These are phyloP conservation scores for Tetramorium parvispinum DNA, from an alignment of 1,140 invertebrate species.

Conservation along the genomic window DNA sequence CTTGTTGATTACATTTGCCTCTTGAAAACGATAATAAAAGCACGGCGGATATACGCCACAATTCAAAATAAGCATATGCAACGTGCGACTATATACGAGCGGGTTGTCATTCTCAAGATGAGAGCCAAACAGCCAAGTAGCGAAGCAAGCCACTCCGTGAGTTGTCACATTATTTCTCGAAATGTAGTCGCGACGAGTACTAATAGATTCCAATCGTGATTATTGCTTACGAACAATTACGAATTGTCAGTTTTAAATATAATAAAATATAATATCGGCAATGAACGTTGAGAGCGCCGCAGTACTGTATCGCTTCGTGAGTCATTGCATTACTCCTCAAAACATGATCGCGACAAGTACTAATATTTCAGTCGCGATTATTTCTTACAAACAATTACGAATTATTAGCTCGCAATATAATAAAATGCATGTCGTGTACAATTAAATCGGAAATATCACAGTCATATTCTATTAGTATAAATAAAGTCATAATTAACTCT, in stretches of 20 bases:
- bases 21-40: not conserved
- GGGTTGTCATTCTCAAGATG: not conserved
- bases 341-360: not conserved
- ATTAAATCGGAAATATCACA: not conserved
- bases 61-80: not conserved
- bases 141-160: not conserved
- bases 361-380: not conserved
- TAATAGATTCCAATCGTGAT: not conserved
- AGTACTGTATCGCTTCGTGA: not conserved
- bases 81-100: not conserved
- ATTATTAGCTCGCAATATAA: not conserved
- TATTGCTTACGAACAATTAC: not conserved
- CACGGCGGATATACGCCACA: not conserved
- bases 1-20: not conserved
- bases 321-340: not conserved
- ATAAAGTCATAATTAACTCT: not conserved
- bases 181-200: not conserved
- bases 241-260: not conserved
- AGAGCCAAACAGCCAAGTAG: not conserved
- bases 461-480: not conserved
- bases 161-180: not conserved
- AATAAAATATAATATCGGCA: too few relatives aligned
- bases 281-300: not conserved
- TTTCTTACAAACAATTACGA: not conserved
- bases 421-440: not conserved